phyloP scores from a whole-genome alignment of 1,140 invertebrate species.

The Maconellicoccus hirsutus region DNA sequence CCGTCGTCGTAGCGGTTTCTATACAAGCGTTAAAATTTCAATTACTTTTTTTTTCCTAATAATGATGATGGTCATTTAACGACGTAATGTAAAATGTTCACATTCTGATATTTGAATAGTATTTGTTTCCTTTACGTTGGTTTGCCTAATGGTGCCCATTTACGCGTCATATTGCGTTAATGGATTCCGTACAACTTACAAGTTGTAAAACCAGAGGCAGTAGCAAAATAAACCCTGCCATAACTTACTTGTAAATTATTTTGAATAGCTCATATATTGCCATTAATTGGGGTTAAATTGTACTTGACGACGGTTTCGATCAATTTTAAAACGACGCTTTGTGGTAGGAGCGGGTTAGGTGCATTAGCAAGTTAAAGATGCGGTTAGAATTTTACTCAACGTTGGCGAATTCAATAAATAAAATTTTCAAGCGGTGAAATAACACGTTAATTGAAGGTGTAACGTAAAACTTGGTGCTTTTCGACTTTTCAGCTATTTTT shows the following conservation, averaged over 20 bases:
- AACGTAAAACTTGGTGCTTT: no score
- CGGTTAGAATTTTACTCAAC: no score
- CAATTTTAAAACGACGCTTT: no score
- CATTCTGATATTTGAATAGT: background rate
- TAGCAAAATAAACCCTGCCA: background rate
- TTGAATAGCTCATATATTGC: background rate
- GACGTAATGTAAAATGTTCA: constrained; percentile 9
- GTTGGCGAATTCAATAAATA: no score
- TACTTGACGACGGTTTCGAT: no score
- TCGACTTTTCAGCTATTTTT: no score
- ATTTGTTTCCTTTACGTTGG: background rate
- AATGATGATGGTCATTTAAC: background rate
- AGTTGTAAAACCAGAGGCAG: background rate
- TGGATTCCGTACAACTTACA: background rate
- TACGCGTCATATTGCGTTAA: constrained; percentile 3
- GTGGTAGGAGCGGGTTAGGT: no score
- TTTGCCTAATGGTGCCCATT: background rate
- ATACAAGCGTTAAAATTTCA: background rate
- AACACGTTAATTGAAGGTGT: no score
- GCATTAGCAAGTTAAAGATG: no score
- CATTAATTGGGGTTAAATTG: no score
- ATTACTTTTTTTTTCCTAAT: background rate
- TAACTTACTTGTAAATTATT: background rate
- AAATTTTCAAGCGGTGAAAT: no score
- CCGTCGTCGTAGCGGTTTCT: no score